These are phyloP conservation scores for Baronia brevicornis DNA, from an alignment of 2,888 invertebrate species.

Conservation along the genomic window DNA sequence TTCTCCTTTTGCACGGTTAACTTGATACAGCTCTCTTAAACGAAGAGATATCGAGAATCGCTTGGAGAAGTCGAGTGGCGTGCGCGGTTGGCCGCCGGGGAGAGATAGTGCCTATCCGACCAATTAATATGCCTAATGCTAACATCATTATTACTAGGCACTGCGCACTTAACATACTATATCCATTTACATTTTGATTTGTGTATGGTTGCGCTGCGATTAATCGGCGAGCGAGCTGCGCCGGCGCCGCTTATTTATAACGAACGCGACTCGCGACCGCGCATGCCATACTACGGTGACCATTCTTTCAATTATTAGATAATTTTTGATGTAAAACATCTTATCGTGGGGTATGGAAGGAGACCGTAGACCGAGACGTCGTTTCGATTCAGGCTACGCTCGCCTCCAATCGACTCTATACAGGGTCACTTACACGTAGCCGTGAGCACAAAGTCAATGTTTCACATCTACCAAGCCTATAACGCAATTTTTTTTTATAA, in stretches of 20 bases:
- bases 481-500: no score
- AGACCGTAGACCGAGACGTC: no score
- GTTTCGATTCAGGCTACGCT: no score
- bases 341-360: no score
- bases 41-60: conserved; percentile 31
- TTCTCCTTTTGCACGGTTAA: conserved; percentile 12
- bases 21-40: conserved; percentile 13
- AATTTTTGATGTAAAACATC: no score
- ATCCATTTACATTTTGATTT: conserved; percentile 75
- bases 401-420: no score
- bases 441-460: no score
- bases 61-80: conserved; percentile 37
- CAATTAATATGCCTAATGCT: conserved; percentile 76
- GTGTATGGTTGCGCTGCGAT: conserved; percentile 66
- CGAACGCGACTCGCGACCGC: conserved; percentile 27
- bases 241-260: conserved; percentile 56
- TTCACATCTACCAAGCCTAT: no score
- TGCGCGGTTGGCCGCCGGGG: conserved; percentile 43
- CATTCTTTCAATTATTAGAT: not conserved
- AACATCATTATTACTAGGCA: conserved; percentile 74
- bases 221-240: conserved; percentile 60
- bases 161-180: conserved; percentile 72
- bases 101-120: conserved; percentile 65
- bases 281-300: conserved; percentile 21
- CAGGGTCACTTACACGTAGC: no score